Percentiles rank a stretch among this genome's conserved stretches.
These are phyloP conservation scores for Conus canariensis DNA, from an alignment of 2,888 invertebrate genomes.

Conservation along the genomic window DNA sequence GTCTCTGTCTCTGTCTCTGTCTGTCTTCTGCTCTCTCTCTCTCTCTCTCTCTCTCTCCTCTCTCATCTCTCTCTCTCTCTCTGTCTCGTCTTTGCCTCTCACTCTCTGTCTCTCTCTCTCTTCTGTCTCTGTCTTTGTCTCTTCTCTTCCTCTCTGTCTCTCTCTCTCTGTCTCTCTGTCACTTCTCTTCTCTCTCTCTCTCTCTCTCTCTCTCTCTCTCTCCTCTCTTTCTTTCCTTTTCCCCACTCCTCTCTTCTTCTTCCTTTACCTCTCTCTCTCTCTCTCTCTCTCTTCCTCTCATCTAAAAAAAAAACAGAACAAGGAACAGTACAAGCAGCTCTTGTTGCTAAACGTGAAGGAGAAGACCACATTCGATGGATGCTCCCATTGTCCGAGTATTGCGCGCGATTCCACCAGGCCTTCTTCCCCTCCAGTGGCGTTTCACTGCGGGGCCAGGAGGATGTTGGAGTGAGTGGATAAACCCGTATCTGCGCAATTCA, in stretches of 20 bases:
- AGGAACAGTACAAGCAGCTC: too few species aligned
- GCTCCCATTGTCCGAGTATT: too few species aligned
- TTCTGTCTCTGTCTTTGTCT: background rate
- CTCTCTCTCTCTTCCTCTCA: background rate
- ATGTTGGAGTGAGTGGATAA: too few species aligned
- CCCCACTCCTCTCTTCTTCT: too few species aligned
- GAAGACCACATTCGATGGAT: too few species aligned
- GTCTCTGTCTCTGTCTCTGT: background rate
- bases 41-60: background rate
- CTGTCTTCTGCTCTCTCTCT: background rate
- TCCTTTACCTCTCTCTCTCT: conserved; percentile 19
- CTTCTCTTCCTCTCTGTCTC: background rate
- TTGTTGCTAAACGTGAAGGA: too few species aligned
- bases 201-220: background rate
- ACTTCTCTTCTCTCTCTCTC: conserved; percentile 25
- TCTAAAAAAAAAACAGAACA: background rate
- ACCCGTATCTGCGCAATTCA: too few species aligned
- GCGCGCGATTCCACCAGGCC: too few species aligned
- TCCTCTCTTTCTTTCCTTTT: background rate
- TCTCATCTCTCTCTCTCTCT: background rate
- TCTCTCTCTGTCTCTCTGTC: background rate
- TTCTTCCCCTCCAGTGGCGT: too few species aligned
- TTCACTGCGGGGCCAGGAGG: too few species aligned
- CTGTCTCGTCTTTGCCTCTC: conserved; percentile 15
- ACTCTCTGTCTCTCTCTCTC: too few species aligned